phyloP scores from a whole-genome alignment of 2,888 invertebrate species.

The Acrobasis repandana region DNA sequence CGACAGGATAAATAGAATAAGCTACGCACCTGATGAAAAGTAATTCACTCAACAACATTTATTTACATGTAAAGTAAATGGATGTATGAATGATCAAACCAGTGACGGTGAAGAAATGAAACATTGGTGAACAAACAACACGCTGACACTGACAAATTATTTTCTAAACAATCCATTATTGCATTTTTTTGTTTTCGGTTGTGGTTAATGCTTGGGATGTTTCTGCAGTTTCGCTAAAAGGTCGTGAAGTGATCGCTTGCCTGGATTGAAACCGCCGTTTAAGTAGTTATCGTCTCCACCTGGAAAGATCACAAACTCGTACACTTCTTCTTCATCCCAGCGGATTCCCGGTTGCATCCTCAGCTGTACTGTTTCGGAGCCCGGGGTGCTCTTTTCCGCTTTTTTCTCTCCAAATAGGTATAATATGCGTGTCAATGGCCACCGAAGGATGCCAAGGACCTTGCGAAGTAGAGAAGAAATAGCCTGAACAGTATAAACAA shows the following conservation, averaged over 20 bases:
- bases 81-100: not conserved
- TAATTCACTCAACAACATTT: not conserved
- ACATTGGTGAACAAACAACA: too few relatives aligned
- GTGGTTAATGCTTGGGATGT: slow-evolving; percentile 29
- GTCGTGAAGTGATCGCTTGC: slow-evolving; percentile 57
- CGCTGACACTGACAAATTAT: not conserved
- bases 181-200: not conserved
- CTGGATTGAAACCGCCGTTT: slow-evolving; percentile 65
- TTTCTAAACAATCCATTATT: not conserved
- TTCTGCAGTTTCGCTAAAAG: slow-evolving; percentile 42
- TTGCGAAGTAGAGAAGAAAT: too few relatives aligned
- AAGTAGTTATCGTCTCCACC: slow-evolving; percentile 63
- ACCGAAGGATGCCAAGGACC: too few relatives aligned
- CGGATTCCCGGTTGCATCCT: too few relatives aligned
- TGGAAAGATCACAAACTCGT: slow-evolving; percentile 29
- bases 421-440: too few relatives aligned
- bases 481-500: too few relatives aligned
- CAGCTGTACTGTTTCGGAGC: too few relatives aligned
- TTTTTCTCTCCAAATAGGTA: too few relatives aligned
- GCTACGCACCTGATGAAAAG: not conserved
- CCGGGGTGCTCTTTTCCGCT: too few relatives aligned
- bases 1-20: not conserved
- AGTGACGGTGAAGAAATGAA: not conserved
- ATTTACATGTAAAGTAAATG: not conserved
- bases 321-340: too few relatives aligned